These are phyloP conservation scores for Lepidotrigona ventralis DNA, from an alignment of 1,140 invertebrate species.

Conservation along the genomic window DNA sequence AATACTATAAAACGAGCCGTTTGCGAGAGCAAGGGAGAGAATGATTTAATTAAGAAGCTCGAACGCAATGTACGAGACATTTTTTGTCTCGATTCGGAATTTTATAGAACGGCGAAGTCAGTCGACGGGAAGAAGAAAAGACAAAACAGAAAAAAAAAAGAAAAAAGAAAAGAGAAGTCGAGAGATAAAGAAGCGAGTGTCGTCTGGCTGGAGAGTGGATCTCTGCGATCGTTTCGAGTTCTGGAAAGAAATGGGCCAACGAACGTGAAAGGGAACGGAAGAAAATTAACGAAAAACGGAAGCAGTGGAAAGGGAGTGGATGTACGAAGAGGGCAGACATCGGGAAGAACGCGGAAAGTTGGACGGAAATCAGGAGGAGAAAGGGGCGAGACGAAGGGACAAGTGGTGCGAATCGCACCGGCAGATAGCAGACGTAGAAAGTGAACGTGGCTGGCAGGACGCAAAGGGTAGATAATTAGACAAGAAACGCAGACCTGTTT, in stretches of 20 bases:
- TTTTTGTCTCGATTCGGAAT: slow-evolving; percentile 1
- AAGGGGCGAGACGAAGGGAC: background rate
- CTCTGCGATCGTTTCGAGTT: background rate
- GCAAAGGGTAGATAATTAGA: slow-evolving; percentile 73
- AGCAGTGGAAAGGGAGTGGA: background rate
- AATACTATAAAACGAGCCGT: slow-evolving; percentile 11
- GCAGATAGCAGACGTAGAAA: slow-evolving; percentile 52
- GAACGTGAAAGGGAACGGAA: slow-evolving; percentile 9
- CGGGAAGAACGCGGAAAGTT: background rate
- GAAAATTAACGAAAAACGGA: background rate
- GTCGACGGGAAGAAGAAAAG: background rate
- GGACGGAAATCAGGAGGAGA: slow-evolving; percentile 9
- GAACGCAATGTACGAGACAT: background rate
- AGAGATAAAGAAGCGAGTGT: no score
- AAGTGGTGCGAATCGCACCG: background rate
- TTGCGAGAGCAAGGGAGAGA: slow-evolving; percentile 1
- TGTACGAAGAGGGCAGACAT: slow-evolving; percentile 2
- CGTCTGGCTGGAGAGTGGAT: background rate
- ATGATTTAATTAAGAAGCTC: slow-evolving; percentile 69
- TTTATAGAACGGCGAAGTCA: slow-evolving; percentile 13
- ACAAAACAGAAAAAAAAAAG: background rate
- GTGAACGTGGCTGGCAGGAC: slow-evolving; percentile 59
- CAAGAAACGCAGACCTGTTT: slow-evolving; percentile 69
- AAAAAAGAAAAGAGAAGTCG: no score
- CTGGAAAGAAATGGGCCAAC: background rate